A percentile compares a stretch with the other conserved stretches of the same genome.
phyloP scores from a whole-genome alignment of 2,113 vertebrate genomes.

The Macquaria ambigua region DNA sequence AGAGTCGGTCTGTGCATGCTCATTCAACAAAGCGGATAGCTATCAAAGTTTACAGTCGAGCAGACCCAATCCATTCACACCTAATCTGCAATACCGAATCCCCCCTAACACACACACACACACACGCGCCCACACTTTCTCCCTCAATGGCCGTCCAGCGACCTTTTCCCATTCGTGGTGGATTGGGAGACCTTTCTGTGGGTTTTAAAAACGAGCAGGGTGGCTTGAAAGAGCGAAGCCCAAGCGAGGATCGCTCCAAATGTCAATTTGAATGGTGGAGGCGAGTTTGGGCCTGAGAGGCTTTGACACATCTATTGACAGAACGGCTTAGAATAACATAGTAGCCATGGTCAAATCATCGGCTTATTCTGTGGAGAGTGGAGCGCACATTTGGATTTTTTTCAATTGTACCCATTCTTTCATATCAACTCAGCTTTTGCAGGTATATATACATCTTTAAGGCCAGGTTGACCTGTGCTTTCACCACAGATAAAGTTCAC shows the following conservation, averaged over 20 bases:
- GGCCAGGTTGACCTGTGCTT: conserved; percentile 14
- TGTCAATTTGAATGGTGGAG: conserved; percentile 81
- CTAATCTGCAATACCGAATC: conserved; percentile 65
- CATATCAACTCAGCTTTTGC: neutral
- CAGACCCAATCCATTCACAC: conserved; percentile 76
- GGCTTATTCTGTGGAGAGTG: conserved; percentile 54
- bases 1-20: conserved; percentile 41
- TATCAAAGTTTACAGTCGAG: conserved; percentile 69
- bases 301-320: conserved; percentile 73
- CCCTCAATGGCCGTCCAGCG: conserved; percentile 59
- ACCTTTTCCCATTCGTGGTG: conserved; percentile 72
- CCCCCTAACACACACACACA: neutral
- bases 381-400: conserved; percentile 9
- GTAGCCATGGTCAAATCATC: conserved; percentile 62
- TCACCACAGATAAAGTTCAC: neutral
- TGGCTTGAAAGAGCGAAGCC: conserved; percentile 70
- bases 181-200: conserved; percentile 71
- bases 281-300: conserved; percentile 70
- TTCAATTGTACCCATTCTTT: conserved; percentile 9
- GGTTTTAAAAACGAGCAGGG: conserved; percentile 48
- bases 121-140: conserved; percentile 14
- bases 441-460: conserved; percentile 1
- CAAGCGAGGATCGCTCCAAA: conserved; percentile 77
- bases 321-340: conserved; percentile 67
- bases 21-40: conserved; percentile 57